phyloP scores from a whole-genome alignment of 2,797 vertebrate species.

The Bufotes viridis region DNA sequence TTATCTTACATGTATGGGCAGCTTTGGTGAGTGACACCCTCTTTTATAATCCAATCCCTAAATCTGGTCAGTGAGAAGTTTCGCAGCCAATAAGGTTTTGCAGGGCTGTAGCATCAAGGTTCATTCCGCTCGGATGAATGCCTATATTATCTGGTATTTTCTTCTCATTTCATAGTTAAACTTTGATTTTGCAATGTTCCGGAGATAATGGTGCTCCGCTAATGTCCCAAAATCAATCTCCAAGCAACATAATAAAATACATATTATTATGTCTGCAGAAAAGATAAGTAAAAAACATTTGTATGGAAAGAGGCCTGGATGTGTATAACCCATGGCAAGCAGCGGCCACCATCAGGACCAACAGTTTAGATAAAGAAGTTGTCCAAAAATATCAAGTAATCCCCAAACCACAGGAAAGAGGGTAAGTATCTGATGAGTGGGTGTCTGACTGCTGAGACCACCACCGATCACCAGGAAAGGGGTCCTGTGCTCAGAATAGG shows the following conservation, averaged over 20 bases:
- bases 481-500: no score
- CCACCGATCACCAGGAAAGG: no score
- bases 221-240: slow-evolving; percentile 40
- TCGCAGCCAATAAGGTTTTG: background rate
- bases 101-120: background rate
- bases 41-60: no score
- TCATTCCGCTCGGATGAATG: background rate
- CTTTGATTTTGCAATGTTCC: slow-evolving; percentile 16
- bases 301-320: background rate
- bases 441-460: no score
- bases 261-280: background rate
- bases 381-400: no score
- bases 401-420: no score
- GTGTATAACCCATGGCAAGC: no score
- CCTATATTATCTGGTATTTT: slow-evolving; percentile 4
- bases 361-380: no score
- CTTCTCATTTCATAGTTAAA: slow-evolving; percentile 19
- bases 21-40: no score
- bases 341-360: no score
- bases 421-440: no score
- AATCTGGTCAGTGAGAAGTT: background rate
- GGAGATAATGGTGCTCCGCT: background rate
- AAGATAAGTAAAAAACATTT: background rate
- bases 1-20: no score
- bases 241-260: background rate